phyloP scores from a whole-genome alignment of 53 echinoderm and acorn worm species.

The Echinarachnius parma region DNA sequence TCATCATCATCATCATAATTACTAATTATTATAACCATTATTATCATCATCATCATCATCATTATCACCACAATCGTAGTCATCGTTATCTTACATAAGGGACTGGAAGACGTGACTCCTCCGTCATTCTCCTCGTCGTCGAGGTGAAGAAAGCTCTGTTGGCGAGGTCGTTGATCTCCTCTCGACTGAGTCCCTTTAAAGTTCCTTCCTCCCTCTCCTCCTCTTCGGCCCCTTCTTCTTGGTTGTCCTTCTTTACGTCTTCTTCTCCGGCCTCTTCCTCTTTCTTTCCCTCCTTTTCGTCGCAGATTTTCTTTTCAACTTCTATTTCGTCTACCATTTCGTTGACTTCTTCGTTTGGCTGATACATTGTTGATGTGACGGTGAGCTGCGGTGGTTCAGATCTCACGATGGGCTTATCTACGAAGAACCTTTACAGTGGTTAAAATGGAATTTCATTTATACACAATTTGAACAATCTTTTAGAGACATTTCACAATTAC shows the following conservation, averaged over 20 bases:
- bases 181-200: constrained; percentile 15
- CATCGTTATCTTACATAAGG: constrained; percentile 32
- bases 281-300: background rate
- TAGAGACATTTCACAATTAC: too few relatives aligned
- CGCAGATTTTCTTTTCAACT: background rate
- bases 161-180: constrained; percentile 25
- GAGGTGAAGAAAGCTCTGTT: constrained; percentile 33
- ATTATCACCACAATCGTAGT: too few relatives aligned
- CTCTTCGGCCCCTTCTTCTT: background rate
- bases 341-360: background rate
- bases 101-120: constrained; percentile 39
- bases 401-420: constrained; percentile 37
- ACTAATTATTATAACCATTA: too few relatives aligned
- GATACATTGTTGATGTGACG: background rate
- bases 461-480: too few relatives aligned
- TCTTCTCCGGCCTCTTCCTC: background rate
- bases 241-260: background rate
- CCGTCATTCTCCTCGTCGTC: constrained; percentile 23
- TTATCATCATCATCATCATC: too few relatives aligned
- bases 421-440: constrained; percentile 45
- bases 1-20: too few relatives aligned
- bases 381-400: constrained; percentile 13
- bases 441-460: too few relatives aligned
- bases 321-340: background rate
- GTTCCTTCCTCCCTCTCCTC: background rate